Percentiles rank a stretch among this genome's conserved stretches.
phyloP scores from a whole-genome alignment of 2,113 vertebrate genomes.

The Mionectes macconnelli region DNA sequence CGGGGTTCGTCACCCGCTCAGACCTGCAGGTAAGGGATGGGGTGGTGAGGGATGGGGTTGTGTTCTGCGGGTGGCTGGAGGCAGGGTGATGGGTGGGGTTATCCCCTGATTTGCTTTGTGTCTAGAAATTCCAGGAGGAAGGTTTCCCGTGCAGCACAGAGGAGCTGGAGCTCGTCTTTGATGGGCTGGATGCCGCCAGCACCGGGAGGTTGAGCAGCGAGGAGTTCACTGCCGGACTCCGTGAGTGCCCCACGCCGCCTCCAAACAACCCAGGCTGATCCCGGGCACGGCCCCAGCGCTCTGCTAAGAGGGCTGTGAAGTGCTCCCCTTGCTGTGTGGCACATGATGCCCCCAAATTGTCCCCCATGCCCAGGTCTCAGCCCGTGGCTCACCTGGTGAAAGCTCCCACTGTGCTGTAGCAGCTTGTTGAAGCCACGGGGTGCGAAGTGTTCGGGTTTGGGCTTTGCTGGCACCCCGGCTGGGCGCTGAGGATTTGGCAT shows the following conservation, averaged over 20 bases:
- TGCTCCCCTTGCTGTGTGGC: background rate
- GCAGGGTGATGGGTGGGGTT: accelerated
- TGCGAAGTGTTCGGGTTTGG: background rate
- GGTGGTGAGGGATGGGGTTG: background rate
- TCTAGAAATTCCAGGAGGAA: slow-evolving; percentile 58
- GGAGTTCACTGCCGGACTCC: slow-evolving; percentile 67
- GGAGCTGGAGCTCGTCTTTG: slow-evolving; percentile 70
- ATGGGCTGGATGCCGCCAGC: slow-evolving; percentile 63
- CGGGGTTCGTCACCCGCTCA: slow-evolving; percentile 48
- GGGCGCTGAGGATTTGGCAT: background rate
- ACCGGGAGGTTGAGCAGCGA: slow-evolving; percentile 53
- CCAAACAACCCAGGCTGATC: background rate
- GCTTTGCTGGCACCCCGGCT: accelerated
- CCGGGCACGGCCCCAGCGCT: accelerated
- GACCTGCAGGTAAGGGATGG: slow-evolving; percentile 68
- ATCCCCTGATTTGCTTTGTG: background rate
- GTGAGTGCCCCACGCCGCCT: slow-evolving; percentile 46
- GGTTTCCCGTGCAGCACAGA: slow-evolving; percentile 44
- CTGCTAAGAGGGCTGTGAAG: background rate
- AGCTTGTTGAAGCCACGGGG: accelerated
- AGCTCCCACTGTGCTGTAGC: accelerated
- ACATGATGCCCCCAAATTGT: background rate
- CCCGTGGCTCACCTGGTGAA: accelerated
- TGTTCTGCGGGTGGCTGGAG: background rate
- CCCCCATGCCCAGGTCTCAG: accelerated